A percentile compares a stretch with the other conserved stretches of the same genome.
Evolutionary conservation across 2,113 vertebrate genomes (phyloP).

Genomic region (Arizona elegans): DNA sequence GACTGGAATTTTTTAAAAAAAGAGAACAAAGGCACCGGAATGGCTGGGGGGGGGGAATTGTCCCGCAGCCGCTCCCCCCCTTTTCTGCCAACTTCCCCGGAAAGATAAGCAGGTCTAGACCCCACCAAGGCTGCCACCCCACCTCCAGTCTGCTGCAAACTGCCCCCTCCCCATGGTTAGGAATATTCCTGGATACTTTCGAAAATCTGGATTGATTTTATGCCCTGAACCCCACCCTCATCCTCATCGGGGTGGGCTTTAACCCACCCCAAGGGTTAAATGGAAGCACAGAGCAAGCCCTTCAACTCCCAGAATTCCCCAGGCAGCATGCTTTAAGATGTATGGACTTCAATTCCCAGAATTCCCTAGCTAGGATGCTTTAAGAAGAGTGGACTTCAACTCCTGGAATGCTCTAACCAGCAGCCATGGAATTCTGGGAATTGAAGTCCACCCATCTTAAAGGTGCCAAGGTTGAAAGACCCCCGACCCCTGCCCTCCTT

Average conservation of each 20-base stretch:
- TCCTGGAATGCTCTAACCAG: background rate
- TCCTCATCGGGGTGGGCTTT: background rate
- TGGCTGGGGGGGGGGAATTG: background rate
- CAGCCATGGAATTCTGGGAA: background rate
- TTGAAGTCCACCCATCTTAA: background rate
- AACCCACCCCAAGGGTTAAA: background rate
- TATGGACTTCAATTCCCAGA: too few species aligned
- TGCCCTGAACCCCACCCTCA: background rate
- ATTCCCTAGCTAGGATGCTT: background rate
- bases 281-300: background rate
- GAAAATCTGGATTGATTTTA: background rate
- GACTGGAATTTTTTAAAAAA: background rate
- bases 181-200: rapidly evolving
- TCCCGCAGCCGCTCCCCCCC: background rate
- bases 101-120: background rate
- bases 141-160: background rate
- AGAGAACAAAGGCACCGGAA: background rate
- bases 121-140: background rate
- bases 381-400: background rate
- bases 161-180: background rate
- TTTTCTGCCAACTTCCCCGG: background rate
- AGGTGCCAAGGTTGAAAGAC: background rate
- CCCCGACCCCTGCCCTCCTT: background rate
- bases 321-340: too few species aligned
- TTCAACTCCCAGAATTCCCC: background rate